Conservation (phyloP, 2,888 invertebrate species). For the Polylopha cassiicola region DNA sequence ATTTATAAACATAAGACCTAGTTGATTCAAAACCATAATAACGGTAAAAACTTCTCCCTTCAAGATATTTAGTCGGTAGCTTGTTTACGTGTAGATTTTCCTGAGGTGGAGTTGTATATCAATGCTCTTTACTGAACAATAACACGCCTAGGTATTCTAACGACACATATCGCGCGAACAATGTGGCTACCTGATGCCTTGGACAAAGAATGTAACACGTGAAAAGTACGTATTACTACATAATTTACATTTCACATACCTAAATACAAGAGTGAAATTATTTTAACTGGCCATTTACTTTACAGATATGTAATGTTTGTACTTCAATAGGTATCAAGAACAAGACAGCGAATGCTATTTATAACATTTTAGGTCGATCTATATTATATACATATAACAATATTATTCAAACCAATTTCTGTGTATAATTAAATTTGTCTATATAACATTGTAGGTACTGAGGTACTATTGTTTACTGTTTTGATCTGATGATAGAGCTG, state of each 20-base stretch:
- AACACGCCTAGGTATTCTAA: conserved; percentile 12
- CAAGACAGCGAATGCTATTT: no score
- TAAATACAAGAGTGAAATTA: no score
- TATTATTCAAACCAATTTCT: no score
- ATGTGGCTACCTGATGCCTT: conserved; percentile 19
- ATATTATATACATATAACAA: no score
- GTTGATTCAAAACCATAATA: neutral
- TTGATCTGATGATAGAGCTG: no score
- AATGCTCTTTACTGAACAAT: conserved; percentile 16
- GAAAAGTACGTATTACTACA: conserved; percentile 1
- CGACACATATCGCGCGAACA: conserved; percentile 20
- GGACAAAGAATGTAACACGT: conserved; percentile 11
- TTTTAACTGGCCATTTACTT: no score
- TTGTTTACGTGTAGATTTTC: conserved; percentile 14
- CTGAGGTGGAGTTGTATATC: conserved; percentile 12
- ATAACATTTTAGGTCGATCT: no score
- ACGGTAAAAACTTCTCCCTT: neutral
- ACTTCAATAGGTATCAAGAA: no score
- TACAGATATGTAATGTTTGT: no score
- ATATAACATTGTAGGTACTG: no score
- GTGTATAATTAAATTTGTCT: no score
- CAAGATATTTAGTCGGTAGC: conserved; percentile 5
- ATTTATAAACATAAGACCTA: neutral
- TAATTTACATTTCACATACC: neutral
- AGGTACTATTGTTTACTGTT: no score